phyloP scores from a whole-genome alignment of 2,888 invertebrate species.

The Timandra comae region DNA sequence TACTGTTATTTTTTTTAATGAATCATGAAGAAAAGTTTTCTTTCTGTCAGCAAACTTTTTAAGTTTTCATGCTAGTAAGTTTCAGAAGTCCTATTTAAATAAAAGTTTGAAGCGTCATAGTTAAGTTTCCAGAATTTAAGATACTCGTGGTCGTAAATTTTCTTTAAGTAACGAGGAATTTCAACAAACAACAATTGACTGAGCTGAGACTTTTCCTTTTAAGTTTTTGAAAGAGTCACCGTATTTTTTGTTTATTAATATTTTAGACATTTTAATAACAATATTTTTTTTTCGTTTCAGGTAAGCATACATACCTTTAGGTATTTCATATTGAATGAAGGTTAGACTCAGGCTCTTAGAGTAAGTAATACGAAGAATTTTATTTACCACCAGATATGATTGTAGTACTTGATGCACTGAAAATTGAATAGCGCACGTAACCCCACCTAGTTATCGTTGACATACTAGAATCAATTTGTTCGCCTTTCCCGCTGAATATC shows the following conservation, averaged over 20 bases:
- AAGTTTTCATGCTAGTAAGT: conserved; percentile 6
- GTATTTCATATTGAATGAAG: too few species aligned
- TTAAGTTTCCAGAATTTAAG: conserved; percentile 13
- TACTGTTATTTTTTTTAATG: too few species aligned
- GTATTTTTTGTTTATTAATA: not conserved
- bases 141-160: conserved; percentile 16
- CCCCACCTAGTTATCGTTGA: conserved; percentile 36
- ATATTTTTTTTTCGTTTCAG: conserved; percentile 26
- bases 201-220: conserved; percentile 13
- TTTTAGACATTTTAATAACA: too few species aligned
- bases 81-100: conserved; percentile 16
- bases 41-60: conserved; percentile 15
- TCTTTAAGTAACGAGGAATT: conserved; percentile 15
- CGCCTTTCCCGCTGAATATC: conserved; percentile 49
- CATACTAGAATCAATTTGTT: conserved; percentile 47
- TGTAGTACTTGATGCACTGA: conserved; percentile 33
- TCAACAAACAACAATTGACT: conserved; percentile 19
- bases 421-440: conserved; percentile 43
- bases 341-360: too few species aligned
- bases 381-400: too few species aligned
- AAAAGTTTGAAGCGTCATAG: conserved; percentile 14
- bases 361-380: too few species aligned
- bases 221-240: not conserved
- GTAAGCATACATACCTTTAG: too few species aligned
- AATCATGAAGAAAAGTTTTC: conserved; percentile 4